Base-by-base conservation (phyloP, 2,797 vertebrate species). In the Rhadinocentrus ornatus region DNA sequence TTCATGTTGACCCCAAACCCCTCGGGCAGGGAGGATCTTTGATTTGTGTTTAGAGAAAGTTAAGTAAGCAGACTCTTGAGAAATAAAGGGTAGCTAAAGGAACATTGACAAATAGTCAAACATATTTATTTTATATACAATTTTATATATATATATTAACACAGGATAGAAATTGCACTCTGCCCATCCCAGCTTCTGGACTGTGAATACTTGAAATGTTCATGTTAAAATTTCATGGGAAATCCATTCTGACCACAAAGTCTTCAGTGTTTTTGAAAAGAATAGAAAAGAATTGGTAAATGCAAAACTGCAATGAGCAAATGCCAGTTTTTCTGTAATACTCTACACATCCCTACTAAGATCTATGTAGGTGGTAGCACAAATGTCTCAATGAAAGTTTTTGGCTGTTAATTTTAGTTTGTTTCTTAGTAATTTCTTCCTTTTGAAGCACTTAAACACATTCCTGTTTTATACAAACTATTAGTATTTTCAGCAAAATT, bases 301-400 rank as follows among this genome's bases (percentile, higher is more conserved):
- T 27, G 7, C 56, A 71, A 66, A 73, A 65, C 58, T 56, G 62
- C 66, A 69, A 57, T 69, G 66, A 82, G 77, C 71, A 84, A 82
- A 73, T 74, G 39, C 69, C 61, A 54, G 52, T 80, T 75, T 67
- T 66, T 75, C 58, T 75, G 56, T 78, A 50, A 72, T 73, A 65
- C 68, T 77, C 58, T 32, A 75, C 78, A 77, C 67, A 71, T 81
- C 72, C 55, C 69, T 48, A 56, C 64, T 63, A 64, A 83, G 78
- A 72, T 59, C 61, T 58, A 64, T 84, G 79, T 83, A 84, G 81
- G 83, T 84, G 78, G 81, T 37, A 37, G 35, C 35, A 37, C 35
- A 37, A 37, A 37, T 37, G 35, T 37, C 35, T 37, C 35, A 37
- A 37, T 37, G 35, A 37, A 37, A 37, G 35, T 13, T 37, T 11